phyloP scores from a whole-genome alignment of 2,113 vertebrate genomes.

The Hippocampus guttulatus region DNA sequence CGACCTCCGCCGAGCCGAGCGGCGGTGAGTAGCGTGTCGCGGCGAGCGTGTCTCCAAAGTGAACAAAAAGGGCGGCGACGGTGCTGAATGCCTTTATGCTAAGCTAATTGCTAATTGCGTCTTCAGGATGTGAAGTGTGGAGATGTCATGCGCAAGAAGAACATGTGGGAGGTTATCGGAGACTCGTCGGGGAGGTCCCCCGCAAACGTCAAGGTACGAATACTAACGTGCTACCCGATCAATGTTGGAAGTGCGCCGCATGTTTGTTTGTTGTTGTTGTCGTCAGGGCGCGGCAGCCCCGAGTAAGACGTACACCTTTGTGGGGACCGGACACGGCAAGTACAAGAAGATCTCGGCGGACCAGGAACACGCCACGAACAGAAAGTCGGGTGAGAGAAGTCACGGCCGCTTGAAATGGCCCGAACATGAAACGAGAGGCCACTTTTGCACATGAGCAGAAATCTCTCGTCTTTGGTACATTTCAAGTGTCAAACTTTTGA shows the following conservation, averaged over 20 bases:
- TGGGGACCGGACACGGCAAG: conserved; percentile 89
- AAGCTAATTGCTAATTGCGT: neutral
- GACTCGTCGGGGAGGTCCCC: conserved; percentile 48
- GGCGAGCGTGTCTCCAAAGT: neutral
- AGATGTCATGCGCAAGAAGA: conserved; percentile 87
- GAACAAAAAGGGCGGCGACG: neutral
- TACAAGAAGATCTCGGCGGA: conserved; percentile 85
- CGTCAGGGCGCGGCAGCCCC: conserved; percentile 64
- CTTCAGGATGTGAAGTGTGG: conserved; percentile 85
- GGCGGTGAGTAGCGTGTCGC: conserved; percentile 54
- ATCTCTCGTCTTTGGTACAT: neutral
- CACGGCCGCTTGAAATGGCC: neutral
- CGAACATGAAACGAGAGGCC: neutral
- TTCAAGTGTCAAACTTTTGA: no score
- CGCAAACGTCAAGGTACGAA: conserved; percentile 46
- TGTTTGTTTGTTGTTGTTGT: neutral
- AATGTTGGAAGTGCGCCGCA: neutral
- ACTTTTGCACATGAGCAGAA: neutral
- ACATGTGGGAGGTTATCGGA: conserved; percentile 86
- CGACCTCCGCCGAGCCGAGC: conserved; percentile 42
- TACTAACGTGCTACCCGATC: neutral
- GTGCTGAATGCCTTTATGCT: neutral
- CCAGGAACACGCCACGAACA: conserved; percentile 42
- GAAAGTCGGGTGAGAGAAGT: conserved; percentile 51
- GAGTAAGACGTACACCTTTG: conserved; percentile 85